Conservation (phyloP, 2,888 invertebrate genomes). For the Acanthosepion pharaonis region DNA sequence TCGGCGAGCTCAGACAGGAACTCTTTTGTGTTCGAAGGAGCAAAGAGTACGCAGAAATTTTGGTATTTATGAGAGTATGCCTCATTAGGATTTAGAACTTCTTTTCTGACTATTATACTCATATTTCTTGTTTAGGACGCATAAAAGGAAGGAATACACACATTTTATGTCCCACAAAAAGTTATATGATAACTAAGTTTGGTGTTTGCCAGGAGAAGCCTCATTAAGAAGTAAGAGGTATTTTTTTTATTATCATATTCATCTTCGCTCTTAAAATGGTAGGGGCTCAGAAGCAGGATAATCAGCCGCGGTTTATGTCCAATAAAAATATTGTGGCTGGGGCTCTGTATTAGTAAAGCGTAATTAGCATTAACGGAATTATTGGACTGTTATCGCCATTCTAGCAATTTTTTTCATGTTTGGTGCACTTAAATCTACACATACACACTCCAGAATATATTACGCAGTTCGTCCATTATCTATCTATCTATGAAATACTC, state of each 20-base stretch:
- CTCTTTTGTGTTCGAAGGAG: background rate
- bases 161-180: constrained; percentile 4
- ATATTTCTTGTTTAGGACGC: constrained; percentile 11
- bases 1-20: background rate
- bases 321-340: background rate
- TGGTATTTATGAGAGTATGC: background rate
- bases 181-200: background rate
- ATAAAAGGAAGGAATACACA: background rate
- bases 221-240: background rate
- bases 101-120: background rate
- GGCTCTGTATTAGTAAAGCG: background rate
- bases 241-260: constrained; percentile 33
- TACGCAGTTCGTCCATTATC: too few relatives aligned
- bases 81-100: background rate
- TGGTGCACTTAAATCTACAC: too few relatives aligned
- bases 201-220: background rate
- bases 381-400: too few relatives aligned
- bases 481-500: too few relatives aligned
- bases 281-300: background rate
- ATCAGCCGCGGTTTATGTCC: background rate
- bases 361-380: background rate
- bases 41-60: background rate
- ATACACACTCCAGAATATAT: too few relatives aligned
- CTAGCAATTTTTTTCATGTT: too few relatives aligned
- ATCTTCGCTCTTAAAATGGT: background rate